Evolutionary conservation across 1,140 invertebrate genomes (phyloP).

Genomic region (Neuroterus valhalla): DNA sequence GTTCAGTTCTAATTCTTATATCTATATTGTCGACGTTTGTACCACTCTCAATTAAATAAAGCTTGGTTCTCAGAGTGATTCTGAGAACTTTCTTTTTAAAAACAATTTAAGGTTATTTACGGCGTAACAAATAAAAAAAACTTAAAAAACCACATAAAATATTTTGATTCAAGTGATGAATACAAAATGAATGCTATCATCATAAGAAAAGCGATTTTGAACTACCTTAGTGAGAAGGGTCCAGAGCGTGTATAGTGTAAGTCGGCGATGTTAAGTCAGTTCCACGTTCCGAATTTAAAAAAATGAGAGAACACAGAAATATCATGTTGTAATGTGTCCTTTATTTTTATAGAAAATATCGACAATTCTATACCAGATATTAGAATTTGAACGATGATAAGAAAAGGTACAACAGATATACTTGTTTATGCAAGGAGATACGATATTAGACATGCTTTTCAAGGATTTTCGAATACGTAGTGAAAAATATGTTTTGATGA

Average conservation of each 20-base stretch:
- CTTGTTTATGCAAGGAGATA: conserved; percentile 26
- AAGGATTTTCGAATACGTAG: conserved; percentile 30
- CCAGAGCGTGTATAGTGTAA: conserved; percentile 49
- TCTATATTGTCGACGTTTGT: too few relatives aligned
- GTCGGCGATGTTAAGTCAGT: conserved; percentile 28
- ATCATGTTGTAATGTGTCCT: conserved; percentile 34
- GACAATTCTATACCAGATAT: conserved; percentile 28
- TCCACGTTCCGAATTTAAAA: conserved; percentile 33
- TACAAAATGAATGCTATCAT: background rate
- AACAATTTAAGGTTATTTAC: too few relatives aligned
- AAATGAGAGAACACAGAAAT: conserved; percentile 35
- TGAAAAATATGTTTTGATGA: too few relatives aligned
- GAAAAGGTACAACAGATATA: conserved; percentile 41
- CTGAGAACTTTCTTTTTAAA: too few relatives aligned
- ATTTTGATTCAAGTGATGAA: too few relatives aligned
- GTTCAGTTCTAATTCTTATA: too few relatives aligned
- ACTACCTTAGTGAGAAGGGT: conserved; percentile 33
- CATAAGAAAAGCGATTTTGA: background rate
- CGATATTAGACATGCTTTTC: conserved; percentile 28
- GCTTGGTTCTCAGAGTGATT: too few relatives aligned
- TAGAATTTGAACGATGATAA: conserved; percentile 13
- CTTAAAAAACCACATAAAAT: too few relatives aligned
- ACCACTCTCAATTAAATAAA: too few relatives aligned
- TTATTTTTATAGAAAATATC: conserved; percentile 37
- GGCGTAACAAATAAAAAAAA: too few relatives aligned